Evolutionary conservation across 2,888 invertebrate species (phyloP).

Genomic region (Cecidostiba fungosa): DNA sequence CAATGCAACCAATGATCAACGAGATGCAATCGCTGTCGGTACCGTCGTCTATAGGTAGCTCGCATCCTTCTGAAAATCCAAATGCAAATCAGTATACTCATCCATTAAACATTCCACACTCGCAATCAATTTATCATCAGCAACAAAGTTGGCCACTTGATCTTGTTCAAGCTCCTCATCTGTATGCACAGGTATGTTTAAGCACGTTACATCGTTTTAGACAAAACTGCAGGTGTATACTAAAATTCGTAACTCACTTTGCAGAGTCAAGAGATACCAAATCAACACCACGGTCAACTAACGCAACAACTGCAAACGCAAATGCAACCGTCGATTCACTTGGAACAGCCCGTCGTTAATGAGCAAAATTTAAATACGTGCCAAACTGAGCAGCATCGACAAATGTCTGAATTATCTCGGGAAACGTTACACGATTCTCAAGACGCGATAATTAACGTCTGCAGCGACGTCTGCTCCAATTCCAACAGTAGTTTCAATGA

Average conservation of each 20-base stretch:
- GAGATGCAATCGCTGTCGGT: conserved; percentile 66
- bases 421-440: conserved; percentile 53
- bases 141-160: conserved; percentile 78
- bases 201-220: neutral
- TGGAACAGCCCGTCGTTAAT: conserved; percentile 67
- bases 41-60: conserved; percentile 39
- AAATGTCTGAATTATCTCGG: conserved; percentile 48
- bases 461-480: conserved; percentile 68
- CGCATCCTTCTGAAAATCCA: conserved; percentile 25
- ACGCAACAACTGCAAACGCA: conserved; percentile 71
- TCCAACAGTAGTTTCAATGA: conserved; percentile 70
- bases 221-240: neutral
- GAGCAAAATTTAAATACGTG: conserved; percentile 64
- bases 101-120: conserved; percentile 67
- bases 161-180: conserved; percentile 76
- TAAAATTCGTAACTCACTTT: neutral
- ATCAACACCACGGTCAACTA: conserved; percentile 72
- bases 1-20: conserved; percentile 64
- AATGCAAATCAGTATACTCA: conserved; percentile 70
- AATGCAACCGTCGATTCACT: conserved; percentile 66
- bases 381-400: conserved; percentile 55
- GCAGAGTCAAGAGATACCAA: conserved; percentile 70
- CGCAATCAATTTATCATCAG: conserved; percentile 70
- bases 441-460: conserved; percentile 61
- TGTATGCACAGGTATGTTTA: conserved; percentile 72